phyloP scores from a whole-genome alignment of 2,888 invertebrate species.

The Caprella mutica region DNA sequence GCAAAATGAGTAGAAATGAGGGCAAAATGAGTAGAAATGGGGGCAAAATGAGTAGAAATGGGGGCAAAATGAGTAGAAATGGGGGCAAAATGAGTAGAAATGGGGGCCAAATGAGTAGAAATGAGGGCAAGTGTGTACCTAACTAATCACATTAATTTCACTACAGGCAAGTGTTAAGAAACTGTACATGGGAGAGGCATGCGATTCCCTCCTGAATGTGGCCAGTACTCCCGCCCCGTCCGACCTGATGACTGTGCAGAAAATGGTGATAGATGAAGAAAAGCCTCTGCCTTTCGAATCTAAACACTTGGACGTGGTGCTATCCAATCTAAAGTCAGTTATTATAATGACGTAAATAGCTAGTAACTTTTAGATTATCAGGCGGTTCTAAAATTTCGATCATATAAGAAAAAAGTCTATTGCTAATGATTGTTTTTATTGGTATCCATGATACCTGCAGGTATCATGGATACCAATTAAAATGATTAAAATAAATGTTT shows the following conservation, averaged over 20 bases:
- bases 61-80: too few species aligned
- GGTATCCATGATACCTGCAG: neutral
- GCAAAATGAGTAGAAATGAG: too few species aligned
- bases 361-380: neutral
- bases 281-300: slow-evolving; percentile 53
- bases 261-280: slow-evolving; percentile 72
- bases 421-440: too few species aligned
- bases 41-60: too few species aligned
- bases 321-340: slow-evolving; percentile 62
- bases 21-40: too few species aligned
- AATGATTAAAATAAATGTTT: too few species aligned
- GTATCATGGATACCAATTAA: neutral
- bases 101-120: too few species aligned
- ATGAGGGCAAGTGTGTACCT: neutral
- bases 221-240: slow-evolving; percentile 58
- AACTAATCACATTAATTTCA: neutral
- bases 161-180: slow-evolving; percentile 22
- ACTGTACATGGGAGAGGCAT: slow-evolving; percentile 35
- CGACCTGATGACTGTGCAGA: slow-evolving; percentile 47
- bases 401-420: too few species aligned
- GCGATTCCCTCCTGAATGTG: slow-evolving; percentile 51
- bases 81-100: too few species aligned
- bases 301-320: slow-evolving; percentile 71
- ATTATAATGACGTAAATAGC: too few species aligned
- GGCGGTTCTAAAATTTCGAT: neutral